A percentile compares a stretch with the other conserved stretches of the same genome.
Conservation (phyloP, 2,113 vertebrate genomes). For the Protomyctophum bolini region DNA sequence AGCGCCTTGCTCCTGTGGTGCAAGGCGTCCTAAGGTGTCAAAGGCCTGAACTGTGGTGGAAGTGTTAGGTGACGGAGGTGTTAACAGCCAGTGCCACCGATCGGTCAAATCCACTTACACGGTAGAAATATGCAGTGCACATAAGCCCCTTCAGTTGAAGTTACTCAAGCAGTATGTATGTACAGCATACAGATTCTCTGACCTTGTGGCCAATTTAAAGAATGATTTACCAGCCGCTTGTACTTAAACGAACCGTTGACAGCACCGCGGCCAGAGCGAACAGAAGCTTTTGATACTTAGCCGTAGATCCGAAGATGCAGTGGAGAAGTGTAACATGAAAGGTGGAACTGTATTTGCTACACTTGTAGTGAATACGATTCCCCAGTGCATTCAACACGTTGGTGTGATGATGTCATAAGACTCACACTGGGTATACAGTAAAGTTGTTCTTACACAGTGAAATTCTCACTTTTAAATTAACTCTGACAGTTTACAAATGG, state of each 20-base stretch:
- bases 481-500: too few species aligned
- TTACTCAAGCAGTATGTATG: conserved; percentile 11
- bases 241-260: neutral
- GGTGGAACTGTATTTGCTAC: too few species aligned
- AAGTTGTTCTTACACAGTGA: too few species aligned
- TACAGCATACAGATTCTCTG: neutral
- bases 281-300: conserved; percentile 1
- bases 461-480: too few species aligned
- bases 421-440: neutral
- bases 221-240: conserved; percentile 61
- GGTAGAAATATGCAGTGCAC: neutral
- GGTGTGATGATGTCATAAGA: neutral
- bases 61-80: conserved; percentile 1
- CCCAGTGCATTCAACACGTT: neutral
- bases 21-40: neutral
- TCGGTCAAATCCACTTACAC: neutral
- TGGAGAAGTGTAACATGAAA: neutral
- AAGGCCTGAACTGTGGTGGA: neutral
- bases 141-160: conserved; percentile 7
- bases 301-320: neutral
- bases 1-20: neutral
- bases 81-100: neutral
- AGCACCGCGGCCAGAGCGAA: conserved; percentile 13
- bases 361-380: neutral
- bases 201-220: conserved; percentile 13